phyloP scores from a whole-genome alignment of 53 echinoderm and acorn worm species.

The Holothuria leucospilota region DNA sequence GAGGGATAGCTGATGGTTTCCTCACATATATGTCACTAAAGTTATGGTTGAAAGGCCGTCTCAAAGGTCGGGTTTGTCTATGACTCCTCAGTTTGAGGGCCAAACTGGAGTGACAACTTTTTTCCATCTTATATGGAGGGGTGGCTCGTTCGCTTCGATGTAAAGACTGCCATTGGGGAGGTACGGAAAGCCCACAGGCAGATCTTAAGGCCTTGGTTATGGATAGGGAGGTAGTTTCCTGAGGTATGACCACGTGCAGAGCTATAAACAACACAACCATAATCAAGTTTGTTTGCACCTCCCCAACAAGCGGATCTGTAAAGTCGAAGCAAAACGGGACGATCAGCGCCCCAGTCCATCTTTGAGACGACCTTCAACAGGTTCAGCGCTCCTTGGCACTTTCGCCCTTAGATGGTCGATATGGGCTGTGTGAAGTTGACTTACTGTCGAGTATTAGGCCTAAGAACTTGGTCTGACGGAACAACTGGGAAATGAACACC shows the following conservation, averaged over 20 bases:
- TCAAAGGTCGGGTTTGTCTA: slow-evolving; percentile 12
- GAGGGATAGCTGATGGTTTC: not conserved
- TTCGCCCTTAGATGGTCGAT: not conserved
- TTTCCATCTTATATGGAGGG: not conserved
- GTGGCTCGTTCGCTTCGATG: not conserved
- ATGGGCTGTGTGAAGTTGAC: not conserved
- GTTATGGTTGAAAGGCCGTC: not conserved
- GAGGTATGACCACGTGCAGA: not conserved
- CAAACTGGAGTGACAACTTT: slow-evolving; percentile 2
- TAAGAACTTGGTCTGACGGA: too few species aligned
- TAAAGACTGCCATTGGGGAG: not conserved
- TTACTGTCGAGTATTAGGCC: too few species aligned
- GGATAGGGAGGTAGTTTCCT: slow-evolving; percentile 1
- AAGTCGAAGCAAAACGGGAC: too few species aligned
- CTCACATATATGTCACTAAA: not conserved
- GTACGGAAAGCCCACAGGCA: not conserved
- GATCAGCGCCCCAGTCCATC: not conserved
- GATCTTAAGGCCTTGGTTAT: not conserved
- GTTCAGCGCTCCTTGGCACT: not conserved
- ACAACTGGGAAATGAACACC: too few species aligned
- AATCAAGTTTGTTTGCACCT: not conserved
- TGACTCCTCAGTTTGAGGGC: slow-evolving; percentile 6
- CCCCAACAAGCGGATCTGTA: not conserved
- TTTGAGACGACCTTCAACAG: not conserved
- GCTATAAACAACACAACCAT: too few species aligned